phyloP scores from a whole-genome alignment of 2,888 invertebrate species.

The Nemapogon koenigi region DNA sequence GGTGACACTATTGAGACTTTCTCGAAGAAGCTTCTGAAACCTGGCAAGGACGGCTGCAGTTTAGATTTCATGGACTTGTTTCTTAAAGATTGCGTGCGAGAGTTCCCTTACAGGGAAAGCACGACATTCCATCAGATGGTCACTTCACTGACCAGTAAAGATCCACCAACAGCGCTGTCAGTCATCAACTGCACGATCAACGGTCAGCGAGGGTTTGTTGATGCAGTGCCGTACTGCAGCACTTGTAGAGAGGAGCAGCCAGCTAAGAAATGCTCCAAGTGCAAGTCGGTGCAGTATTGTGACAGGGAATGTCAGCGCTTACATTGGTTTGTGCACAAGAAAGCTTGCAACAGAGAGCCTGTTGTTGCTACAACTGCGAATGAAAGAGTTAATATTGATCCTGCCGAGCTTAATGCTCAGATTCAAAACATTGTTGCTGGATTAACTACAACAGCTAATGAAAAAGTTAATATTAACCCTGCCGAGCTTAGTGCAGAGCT shows the following conservation, averaged over 20 bases:
- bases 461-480: slow-evolving; percentile 41
- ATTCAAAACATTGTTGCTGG: slow-evolving; percentile 57
- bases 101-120: slow-evolving; percentile 91
- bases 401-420: slow-evolving; percentile 54
- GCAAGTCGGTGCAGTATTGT: slow-evolving; percentile 93
- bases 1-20: slow-evolving; percentile 77
- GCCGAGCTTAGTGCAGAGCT: slow-evolving; percentile 56
- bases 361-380: slow-evolving; percentile 34
- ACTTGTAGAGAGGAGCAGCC: slow-evolving; percentile 91
- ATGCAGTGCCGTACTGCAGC: slow-evolving; percentile 73
- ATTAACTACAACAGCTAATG: slow-evolving; percentile 28
- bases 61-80: slow-evolving; percentile 75
- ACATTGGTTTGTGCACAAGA: slow-evolving; percentile 92
- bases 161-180: slow-evolving; percentile 72
- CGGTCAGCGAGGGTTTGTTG: slow-evolving; percentile 83
- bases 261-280: slow-evolving; percentile 92
- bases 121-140: slow-evolving; percentile 89
- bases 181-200: slow-evolving; percentile 84
- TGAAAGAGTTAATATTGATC: slow-evolving; percentile 38
- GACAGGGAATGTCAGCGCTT: slow-evolving; percentile 92
- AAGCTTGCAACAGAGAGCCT: slow-evolving; percentile 74
- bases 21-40: slow-evolving; percentile 77
- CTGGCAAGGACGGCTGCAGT: slow-evolving; percentile 71
- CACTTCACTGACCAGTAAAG: slow-evolving; percentile 75
- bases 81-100: slow-evolving; percentile 84